Evolutionary conservation across 2,113 vertebrate species (phyloP).

Genomic region (Carollia perspicillata): DNA sequence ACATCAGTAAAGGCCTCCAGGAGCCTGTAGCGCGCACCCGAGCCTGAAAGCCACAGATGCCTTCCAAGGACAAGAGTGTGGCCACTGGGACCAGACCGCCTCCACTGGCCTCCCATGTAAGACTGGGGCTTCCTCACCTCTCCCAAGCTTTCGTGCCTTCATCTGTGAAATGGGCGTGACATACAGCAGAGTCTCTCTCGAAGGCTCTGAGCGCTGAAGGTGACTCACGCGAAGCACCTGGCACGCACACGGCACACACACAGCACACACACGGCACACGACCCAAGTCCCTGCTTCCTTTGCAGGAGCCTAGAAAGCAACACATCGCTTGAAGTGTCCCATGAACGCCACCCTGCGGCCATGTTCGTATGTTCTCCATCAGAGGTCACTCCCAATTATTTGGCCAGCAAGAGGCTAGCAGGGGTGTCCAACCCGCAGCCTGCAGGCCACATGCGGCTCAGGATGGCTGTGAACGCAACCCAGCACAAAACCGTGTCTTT

Average conservation of each 20-base stretch:
- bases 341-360: not conserved
- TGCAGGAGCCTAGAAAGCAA: not conserved
- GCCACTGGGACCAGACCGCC: not conserved
- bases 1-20: not conserved
- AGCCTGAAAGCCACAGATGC: not conserved
- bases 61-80: not conserved
- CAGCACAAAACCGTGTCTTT: too few species aligned
- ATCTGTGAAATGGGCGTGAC: not conserved
- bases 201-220: not conserved
- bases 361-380: not conserved
- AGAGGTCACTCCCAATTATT: not conserved
- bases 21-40: not conserved
- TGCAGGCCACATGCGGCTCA: too few species aligned
- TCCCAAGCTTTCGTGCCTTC: not conserved
- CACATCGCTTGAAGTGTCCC: not conserved
- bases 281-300: not conserved
- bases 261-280: not conserved
- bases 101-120: not conserved
- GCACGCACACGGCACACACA: not conserved
- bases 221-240: not conserved
- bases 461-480: too few species aligned
- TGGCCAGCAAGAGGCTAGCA: not conserved
- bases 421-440: too few species aligned
- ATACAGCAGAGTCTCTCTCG: not conserved
- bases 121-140: not conserved